A percentile compares a stretch with the other conserved stretches of the same genome.
phyloP scores from a whole-genome alignment of 2,113 vertebrate genomes.

The Thinocorus orbignyianus region DNA sequence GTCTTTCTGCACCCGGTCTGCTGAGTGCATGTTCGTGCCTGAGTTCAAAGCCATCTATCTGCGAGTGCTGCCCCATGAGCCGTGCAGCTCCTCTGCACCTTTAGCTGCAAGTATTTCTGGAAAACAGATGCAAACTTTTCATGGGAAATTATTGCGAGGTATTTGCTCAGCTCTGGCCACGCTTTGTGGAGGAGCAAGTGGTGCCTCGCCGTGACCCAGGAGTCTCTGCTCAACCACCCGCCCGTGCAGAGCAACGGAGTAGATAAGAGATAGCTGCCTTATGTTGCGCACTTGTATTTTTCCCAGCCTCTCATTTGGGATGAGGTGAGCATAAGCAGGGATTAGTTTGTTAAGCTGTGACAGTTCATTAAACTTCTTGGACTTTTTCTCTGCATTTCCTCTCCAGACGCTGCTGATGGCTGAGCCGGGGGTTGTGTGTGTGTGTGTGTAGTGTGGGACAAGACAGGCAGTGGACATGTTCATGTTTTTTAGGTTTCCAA shows the following conservation, averaged over 20 bases:
- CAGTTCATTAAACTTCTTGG: conserved; percentile 57
- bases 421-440: not conserved
- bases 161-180: not conserved
- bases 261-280: conserved; percentile 31
- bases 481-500: not conserved
- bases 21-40: fast-evolving
- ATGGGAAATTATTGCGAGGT: not conserved
- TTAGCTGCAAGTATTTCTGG: not conserved
- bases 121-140: not conserved
- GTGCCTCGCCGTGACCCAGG: not conserved
- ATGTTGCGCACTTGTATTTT: not conserved
- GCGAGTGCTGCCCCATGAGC: fast-evolving
- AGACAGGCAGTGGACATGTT: not conserved
- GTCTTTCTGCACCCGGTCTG: not conserved
- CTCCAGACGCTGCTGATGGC: not conserved
- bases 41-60: not conserved
- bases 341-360: conserved; percentile 57
- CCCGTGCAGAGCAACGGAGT: not conserved
- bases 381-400: not conserved
- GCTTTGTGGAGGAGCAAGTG: not conserved
- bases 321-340: conserved; percentile 50
- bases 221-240: not conserved
- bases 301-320: conserved; percentile 1
- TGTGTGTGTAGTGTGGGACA: not conserved
- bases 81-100: not conserved